These are phyloP conservation scores for Heliconius sara DNA, from an alignment of 2,888 invertebrate genomes.

Conservation along the genomic window DNA sequence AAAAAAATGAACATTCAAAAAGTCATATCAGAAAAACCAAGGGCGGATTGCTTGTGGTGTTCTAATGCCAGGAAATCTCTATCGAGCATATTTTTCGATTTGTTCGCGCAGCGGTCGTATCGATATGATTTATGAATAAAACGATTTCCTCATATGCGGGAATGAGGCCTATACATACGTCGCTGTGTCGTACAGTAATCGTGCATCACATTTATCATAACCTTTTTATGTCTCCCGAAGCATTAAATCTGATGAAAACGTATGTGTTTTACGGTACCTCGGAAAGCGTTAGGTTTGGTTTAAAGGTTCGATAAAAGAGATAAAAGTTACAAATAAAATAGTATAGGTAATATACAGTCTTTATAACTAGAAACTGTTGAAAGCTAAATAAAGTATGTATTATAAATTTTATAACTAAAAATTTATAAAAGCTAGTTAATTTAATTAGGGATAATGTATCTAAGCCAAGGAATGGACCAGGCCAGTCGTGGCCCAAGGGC, in stretches of 20 bases:
- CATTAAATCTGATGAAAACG: slow-evolving; percentile 51
- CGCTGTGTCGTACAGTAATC: slow-evolving; percentile 45
- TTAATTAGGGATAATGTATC: background rate
- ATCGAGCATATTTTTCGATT: slow-evolving; percentile 68
- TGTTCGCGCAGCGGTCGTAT: slow-evolving; percentile 56
- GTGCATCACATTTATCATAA: slow-evolving; percentile 57
- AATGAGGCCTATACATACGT: background rate
- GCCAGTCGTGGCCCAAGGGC: no score
- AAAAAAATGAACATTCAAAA: slow-evolving; percentile 39
- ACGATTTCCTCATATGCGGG: no score
- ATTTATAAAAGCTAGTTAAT: no score
- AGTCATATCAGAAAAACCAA: slow-evolving; percentile 39
- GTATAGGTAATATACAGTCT: no score
- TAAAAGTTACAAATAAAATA: background rate
- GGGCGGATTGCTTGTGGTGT: slow-evolving; percentile 48
- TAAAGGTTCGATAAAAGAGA: background rate
- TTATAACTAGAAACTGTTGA: no score
- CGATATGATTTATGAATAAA: no score
- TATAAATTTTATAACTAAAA: no score
- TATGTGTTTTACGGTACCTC: slow-evolving; percentile 25
- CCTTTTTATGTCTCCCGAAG: slow-evolving; percentile 57
- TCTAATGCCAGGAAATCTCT: slow-evolving; percentile 60
- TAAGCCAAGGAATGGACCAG: background rate
- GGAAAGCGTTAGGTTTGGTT: slow-evolving; percentile 3
- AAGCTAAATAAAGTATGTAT: no score